phyloP scores from a whole-genome alignment of 2,797 vertebrate species.

The Lemur catta region DNA sequence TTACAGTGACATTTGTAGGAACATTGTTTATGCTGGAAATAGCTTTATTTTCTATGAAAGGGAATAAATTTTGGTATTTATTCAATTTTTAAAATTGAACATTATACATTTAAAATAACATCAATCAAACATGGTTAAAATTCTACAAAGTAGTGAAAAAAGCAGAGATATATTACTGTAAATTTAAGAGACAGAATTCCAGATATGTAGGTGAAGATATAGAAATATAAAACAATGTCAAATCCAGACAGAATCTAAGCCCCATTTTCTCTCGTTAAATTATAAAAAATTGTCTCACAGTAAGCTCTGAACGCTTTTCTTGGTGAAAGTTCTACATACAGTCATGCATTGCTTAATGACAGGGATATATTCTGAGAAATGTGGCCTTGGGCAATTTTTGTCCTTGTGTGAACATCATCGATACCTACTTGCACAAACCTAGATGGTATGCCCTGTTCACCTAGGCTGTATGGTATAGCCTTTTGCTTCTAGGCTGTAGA shows the following conservation, averaged over 20 bases:
- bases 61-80: background rate
- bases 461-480: background rate
- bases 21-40: background rate
- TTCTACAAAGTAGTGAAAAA: background rate
- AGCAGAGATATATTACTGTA: background rate
- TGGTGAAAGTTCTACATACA: background rate
- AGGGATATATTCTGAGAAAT: background rate
- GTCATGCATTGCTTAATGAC: background rate
- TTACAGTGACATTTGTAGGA: background rate
- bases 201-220: background rate
- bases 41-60: background rate
- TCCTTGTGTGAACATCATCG: background rate
- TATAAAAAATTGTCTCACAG: background rate
- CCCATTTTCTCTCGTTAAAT: slow-evolving; percentile 25
- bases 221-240: slow-evolving; percentile 8
- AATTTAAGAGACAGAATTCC: slow-evolving; percentile 11
- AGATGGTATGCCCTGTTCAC: background rate
- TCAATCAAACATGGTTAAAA: background rate
- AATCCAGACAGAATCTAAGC: background rate
- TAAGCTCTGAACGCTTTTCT: background rate
- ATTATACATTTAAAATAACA: slow-evolving; percentile 19
- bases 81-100: background rate
- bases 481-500: background rate
- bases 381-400: background rate
- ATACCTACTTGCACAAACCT: background rate